A percentile compares a stretch with the other conserved stretches of the same genome.
These are phyloP conservation scores for Palloptera scutellata DNA, from an alignment of 2,888 invertebrate genomes.

Conservation along the genomic window DNA sequence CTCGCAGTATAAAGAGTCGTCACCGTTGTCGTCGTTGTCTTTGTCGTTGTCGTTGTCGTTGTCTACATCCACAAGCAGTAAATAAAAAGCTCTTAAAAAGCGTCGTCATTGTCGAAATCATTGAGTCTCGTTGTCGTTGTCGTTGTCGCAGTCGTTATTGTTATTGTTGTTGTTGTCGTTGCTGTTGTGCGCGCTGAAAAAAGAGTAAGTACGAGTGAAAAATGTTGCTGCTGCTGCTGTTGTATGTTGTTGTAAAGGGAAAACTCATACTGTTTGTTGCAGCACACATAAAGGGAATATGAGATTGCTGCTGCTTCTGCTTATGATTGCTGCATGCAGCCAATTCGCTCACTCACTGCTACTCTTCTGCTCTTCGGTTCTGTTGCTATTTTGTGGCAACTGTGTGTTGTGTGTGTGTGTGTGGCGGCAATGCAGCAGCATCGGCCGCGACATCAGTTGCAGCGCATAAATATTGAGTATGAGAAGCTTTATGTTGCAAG, in stretches of 20 bases:
- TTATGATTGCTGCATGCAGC: too few relatives aligned
- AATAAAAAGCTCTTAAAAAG: constrained; percentile 11
- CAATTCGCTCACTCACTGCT: too few relatives aligned
- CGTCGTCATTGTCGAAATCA: neutral
- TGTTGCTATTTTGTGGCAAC: too few relatives aligned
- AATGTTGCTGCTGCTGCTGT: constrained; percentile 30
- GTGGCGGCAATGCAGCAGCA: too few relatives aligned
- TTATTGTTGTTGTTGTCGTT: constrained; percentile 5
- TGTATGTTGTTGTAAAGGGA: constrained; percentile 26
- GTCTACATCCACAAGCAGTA: neutral
- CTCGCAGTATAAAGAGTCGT: neutral
- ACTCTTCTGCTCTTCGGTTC: too few relatives aligned
- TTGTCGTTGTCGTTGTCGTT: neutral
- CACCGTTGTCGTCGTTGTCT: neutral
- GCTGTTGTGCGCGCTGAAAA: constrained; percentile 3
- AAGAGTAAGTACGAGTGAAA: neutral
- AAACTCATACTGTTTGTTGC: constrained; percentile 50
- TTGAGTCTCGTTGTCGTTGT: neutral
- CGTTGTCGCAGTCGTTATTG: constrained; percentile 6
- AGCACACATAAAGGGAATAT: constrained; percentile 61
- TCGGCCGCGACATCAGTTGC: too few relatives aligned
- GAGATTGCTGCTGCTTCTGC: constrained; percentile 26
- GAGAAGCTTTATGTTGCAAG: too few relatives aligned
- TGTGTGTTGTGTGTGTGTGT: too few relatives aligned
- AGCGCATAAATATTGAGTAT: too few relatives aligned